Evolutionary conservation across 1,140 invertebrate species (phyloP), one percentile per base, ranked within the genome.

Genomic region (Eupeodes corollae): DNA sequence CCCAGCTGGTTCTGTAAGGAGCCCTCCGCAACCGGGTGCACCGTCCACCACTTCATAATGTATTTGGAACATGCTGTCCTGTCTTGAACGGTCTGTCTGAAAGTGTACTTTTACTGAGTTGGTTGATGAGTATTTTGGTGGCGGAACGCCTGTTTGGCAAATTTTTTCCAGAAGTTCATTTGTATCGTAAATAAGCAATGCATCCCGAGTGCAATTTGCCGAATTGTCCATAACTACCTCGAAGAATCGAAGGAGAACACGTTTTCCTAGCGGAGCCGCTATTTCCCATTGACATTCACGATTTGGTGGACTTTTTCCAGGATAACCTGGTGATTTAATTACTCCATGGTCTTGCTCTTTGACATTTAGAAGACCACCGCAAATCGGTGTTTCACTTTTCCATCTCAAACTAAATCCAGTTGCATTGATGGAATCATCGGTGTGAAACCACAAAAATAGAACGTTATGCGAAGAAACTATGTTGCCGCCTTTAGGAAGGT

Each of bases 21-120:
- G 55, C 1, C 87, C 89, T n/a, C 91, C 91, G 70, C 92, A 97
- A 16, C 83, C 88, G 32, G 83, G 82, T 42, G 79, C 68, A 10
- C 80, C 84, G 63, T 82, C 73, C 11, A 82, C 67, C 33, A 77
- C 70, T 6, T 80, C 73, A 58, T 82, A 92, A 34, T 82, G 75
- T 33, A 92, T 77, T 63, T 88, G 84, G 58, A 93, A 92, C 1
- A 86, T 84, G 50, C 71, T 69, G 52, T 88, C 85, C 38, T 70
- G 66, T n/a, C 66, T 61, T 1, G 67, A 65, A 6, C 53, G 51
- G 61, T 91, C 85, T 0, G 88, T 87, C 68, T 90, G 86, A 57
- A 92, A 90, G 63, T 86, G 73, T 38, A 92, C 52, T 2, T 67
- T 54, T 1, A 82, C 72, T 37, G 73, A 69, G 35, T 76, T 72